Base-by-base conservation (phyloP, 2,113 vertebrate species). In the Tachysurus vachellii region DNA sequence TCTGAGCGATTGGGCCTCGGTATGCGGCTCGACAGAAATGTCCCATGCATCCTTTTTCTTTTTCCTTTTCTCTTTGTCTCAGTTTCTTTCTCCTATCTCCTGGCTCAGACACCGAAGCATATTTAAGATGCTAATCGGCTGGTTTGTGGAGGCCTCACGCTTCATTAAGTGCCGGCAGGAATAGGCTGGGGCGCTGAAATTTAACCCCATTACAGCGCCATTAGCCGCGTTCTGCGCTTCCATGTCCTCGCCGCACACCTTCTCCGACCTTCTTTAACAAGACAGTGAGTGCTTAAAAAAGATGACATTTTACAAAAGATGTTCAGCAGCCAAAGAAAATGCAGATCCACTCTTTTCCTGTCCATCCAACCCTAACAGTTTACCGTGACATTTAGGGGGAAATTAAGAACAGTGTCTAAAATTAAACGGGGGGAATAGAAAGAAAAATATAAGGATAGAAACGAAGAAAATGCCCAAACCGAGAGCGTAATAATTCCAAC, bases 401-500 rank as follows among this genome's bases (percentile, higher is more conserved):
- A 28, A 28, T 26, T 21, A 70, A 26, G 28, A n/a, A 68, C 8
- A 10, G 31, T 17, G 53, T 26, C 26, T 7, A 19, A 36, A 10
- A 54, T 31, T 10, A 0, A 66, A 5, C 5, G 7, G 16, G 16
- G 50, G 53, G 54, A 21, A 36, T 36, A 36, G 36, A 36, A 36
- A 36, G 36, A 36, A 36, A 26, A 81, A 42, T 44, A 2, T 19
- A n/a, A 68, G 12, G 8, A 28, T 17, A 54, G 50, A 16, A 44
- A 21, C 0, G 54, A 85, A 91, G 93, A 88, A 75, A 88, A 88
- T 91, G 50, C 36, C 91, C 90, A 89, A 89, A 89, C 92, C 90
- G 79, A 82, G 93, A 91, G 90, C 92, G 79, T 88, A 90, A 89
- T 91, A 91, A 92, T 91, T 92, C 57, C 89, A 88, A 92, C 88